phyloP scores from a whole-genome alignment of 2,797 vertebrate species.

The Telmatherina bonti region DNA sequence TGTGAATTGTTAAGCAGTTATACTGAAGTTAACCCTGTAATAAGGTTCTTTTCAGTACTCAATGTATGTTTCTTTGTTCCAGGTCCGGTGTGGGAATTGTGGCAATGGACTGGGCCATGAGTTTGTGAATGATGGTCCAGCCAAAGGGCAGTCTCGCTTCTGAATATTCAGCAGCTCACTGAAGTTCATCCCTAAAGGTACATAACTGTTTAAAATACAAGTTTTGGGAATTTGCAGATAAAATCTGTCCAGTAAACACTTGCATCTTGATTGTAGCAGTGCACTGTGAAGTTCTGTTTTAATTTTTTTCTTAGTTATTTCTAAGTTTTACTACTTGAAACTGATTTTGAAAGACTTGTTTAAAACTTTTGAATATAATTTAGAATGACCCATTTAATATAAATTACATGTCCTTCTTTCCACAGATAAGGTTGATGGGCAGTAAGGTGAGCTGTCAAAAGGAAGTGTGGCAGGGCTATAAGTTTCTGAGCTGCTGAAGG shows the following conservation, averaged over 20 bases:
- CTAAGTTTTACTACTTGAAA: background rate
- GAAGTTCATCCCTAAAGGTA: constrained; percentile 94
- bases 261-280: background rate
- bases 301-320: background rate
- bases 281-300: background rate
- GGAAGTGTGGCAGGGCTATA: constrained; percentile 7
- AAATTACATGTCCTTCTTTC: constrained; percentile 2
- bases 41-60: background rate
- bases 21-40: background rate
- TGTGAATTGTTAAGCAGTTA: background rate
- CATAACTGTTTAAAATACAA: too few relatives aligned
- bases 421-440: constrained; percentile 78
- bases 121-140: constrained; percentile 91
- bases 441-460: constrained; percentile 66
- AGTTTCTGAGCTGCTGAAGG: constrained; percentile 49
- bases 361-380: background rate
- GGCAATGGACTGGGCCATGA: constrained; percentile 89
- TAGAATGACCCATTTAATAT: background rate
- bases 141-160: constrained; percentile 88
- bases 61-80: constrained; percentile 16
- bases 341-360: too few relatives aligned
- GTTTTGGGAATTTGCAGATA: background rate
- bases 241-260: background rate
- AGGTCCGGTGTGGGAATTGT: constrained; percentile 78
- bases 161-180: constrained; percentile 99